Percentiles rank a stretch among this genome's conserved stretches.
Conservation (phyloP, 2,888 invertebrate genomes). For the Sclerodermus sp. region DNA sequence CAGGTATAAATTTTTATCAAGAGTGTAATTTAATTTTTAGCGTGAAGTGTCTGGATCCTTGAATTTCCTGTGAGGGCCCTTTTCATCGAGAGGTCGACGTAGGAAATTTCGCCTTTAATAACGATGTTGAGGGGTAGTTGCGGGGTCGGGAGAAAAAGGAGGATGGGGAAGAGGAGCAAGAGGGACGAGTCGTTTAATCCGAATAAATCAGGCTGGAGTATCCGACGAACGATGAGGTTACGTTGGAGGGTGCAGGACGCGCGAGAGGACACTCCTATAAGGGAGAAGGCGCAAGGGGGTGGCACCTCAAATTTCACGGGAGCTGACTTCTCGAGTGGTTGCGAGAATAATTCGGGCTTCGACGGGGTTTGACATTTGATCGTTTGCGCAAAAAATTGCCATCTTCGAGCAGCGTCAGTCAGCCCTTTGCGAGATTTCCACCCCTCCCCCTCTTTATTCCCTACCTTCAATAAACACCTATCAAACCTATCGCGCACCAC, state of each 20-base stretch:
- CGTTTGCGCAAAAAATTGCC: constrained; percentile 1
- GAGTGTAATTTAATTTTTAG: too few relatives aligned
- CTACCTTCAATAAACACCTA: too few relatives aligned
- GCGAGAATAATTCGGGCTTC: constrained; percentile 14
- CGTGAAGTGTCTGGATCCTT: too few relatives aligned
- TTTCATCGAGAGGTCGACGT: too few relatives aligned
- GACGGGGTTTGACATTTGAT: not conserved
- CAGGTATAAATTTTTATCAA: too few relatives aligned
- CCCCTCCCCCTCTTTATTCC: constrained; percentile 1
- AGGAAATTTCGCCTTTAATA: too few relatives aligned
- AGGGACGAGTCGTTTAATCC: constrained; percentile 23
- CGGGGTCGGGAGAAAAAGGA: not conserved
- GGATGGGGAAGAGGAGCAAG: not conserved
- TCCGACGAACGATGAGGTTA: constrained; percentile 27
- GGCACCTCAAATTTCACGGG: constrained; percentile 31
- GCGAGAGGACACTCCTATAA: too few relatives aligned
- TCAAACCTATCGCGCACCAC: too few relatives aligned
- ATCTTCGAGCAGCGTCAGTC: not conserved
- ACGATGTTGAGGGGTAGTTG: too few relatives aligned
- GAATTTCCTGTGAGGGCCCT: too few relatives aligned
- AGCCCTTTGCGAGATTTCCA: constrained; percentile 3
- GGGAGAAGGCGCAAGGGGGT: constrained; percentile 2
- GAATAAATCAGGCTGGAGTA: constrained; percentile 31
- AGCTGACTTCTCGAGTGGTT: constrained; percentile 17
- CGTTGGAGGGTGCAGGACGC: constrained; percentile 1